Evolutionary conservation across 2,797 vertebrate genomes (phyloP).

Genomic region (Danio aesculapii): DNA sequence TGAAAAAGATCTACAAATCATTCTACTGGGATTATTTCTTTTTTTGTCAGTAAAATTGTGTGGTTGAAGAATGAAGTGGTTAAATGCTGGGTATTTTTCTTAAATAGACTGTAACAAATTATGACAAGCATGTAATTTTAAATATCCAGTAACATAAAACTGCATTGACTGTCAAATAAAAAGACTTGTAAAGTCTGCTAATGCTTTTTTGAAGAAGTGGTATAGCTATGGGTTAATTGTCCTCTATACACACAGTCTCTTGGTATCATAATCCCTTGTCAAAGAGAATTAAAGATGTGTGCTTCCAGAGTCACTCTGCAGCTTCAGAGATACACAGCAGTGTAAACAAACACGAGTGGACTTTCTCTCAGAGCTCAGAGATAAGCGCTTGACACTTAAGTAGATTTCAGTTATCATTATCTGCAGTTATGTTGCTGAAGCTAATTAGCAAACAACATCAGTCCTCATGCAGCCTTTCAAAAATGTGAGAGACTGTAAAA

Average conservation of each 20-base stretch:
- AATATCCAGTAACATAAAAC: no score
- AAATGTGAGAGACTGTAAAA: neutral
- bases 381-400: slow-evolving; percentile 5
- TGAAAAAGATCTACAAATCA: neutral
- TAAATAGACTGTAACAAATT: neutral
- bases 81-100: neutral
- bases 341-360: neutral
- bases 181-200: no score
- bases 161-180: neutral
- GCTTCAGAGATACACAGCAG: neutral
- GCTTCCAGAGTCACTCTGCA: slow-evolving; percentile 13
- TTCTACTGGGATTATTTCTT: neutral
- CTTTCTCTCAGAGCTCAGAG: neutral
- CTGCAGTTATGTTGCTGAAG: neutral
- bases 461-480: neutral
- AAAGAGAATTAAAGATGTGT: slow-evolving; percentile 52
- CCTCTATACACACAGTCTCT: neutral
- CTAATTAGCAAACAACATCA: neutral
- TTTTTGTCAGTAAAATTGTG: neutral
- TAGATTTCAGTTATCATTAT: neutral
- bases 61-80: neutral
- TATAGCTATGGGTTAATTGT: neutral
- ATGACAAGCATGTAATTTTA: neutral
- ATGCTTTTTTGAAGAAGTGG: neutral
- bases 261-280: slow-evolving; percentile 59